These are phyloP conservation scores for Danaus plexippus DNA, from an alignment of 1,140 invertebrate genomes.

Conservation along the genomic window DNA sequence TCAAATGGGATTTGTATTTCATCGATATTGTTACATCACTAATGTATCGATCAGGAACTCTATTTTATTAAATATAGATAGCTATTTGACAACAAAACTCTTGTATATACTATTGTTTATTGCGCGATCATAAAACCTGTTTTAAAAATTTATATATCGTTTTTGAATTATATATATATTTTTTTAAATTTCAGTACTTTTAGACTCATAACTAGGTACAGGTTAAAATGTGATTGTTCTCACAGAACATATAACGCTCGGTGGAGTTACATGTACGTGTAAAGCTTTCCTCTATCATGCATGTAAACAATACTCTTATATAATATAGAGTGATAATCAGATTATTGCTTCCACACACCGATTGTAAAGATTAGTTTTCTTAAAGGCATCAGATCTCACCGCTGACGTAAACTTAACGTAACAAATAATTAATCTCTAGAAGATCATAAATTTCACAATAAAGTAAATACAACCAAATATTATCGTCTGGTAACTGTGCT, in stretches of 20 bases:
- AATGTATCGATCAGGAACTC: slow-evolving; percentile 35
- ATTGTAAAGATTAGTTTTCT: slow-evolving; percentile 43
- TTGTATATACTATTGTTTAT: slow-evolving; percentile 15
- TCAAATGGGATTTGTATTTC: slow-evolving; percentile 19
- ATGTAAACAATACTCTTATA: slow-evolving; percentile 28
- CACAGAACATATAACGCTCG: slow-evolving; percentile 23
- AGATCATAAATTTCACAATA: too few species aligned
- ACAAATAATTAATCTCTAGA: slow-evolving; percentile 4
- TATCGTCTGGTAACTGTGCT: slow-evolving; percentile 19
- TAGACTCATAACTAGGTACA: slow-evolving; percentile 25
- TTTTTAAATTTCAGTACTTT: slow-evolving; percentile 31
- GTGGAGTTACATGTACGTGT: slow-evolving; percentile 28
- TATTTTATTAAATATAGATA: slow-evolving; percentile 31
- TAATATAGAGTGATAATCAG: slow-evolving; percentile 22
- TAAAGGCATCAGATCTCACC: slow-evolving; percentile 24
- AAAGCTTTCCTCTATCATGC: slow-evolving; percentile 37
- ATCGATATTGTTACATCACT: slow-evolving; percentile 33
- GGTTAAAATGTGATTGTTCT: slow-evolving; percentile 32
- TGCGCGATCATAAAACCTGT: slow-evolving; percentile 14
- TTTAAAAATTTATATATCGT: slow-evolving; percentile 17
- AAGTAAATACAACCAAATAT: slow-evolving; percentile 2
- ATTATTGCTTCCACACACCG: slow-evolving; percentile 28
- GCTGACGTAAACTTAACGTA: not conserved
- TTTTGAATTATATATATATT: slow-evolving; percentile 28
- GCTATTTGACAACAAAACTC: slow-evolving; percentile 13